Evolutionary conservation across 2,888 invertebrate species (phyloP).

Genomic region (Podotricha telesiphe): DNA sequence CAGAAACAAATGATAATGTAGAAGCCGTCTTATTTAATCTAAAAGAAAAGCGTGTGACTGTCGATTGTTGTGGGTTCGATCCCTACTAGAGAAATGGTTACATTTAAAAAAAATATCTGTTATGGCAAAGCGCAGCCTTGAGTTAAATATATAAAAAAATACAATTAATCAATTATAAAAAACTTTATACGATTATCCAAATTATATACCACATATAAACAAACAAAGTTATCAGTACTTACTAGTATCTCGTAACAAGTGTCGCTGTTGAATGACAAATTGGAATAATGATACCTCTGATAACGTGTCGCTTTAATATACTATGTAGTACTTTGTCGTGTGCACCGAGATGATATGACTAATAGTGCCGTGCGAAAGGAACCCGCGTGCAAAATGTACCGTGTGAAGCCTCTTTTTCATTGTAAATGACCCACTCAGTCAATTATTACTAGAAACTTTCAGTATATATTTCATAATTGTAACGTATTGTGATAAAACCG

Average conservation of each 20-base stretch:
- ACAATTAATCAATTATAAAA: no score
- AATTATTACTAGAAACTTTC: neutral
- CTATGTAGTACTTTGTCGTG: neutral
- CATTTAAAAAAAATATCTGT: no score
- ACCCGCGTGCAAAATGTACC: conserved; percentile 1
- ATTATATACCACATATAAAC: neutral
- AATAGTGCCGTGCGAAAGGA: neutral
- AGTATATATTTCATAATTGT: no score
- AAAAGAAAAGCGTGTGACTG: no score
- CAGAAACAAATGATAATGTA: no score
- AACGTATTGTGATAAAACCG: no score
- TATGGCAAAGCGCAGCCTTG: no score
- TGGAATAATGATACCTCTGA: neutral
- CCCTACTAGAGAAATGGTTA: no score
- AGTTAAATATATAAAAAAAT: no score
- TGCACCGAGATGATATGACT: neutral
- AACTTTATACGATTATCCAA: neutral
- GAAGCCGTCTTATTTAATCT: no score
- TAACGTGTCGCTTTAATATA: neutral
- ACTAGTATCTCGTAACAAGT: neutral
- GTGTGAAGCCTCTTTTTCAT: neutral
- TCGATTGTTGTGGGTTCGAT: no score
- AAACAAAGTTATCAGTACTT: conserved; percentile 8
- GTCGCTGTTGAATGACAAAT: neutral
- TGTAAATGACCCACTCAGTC: neutral